Base-by-base conservation (phyloP, 2,113 vertebrate genomes). In the Cinclus cinclus region DNA sequence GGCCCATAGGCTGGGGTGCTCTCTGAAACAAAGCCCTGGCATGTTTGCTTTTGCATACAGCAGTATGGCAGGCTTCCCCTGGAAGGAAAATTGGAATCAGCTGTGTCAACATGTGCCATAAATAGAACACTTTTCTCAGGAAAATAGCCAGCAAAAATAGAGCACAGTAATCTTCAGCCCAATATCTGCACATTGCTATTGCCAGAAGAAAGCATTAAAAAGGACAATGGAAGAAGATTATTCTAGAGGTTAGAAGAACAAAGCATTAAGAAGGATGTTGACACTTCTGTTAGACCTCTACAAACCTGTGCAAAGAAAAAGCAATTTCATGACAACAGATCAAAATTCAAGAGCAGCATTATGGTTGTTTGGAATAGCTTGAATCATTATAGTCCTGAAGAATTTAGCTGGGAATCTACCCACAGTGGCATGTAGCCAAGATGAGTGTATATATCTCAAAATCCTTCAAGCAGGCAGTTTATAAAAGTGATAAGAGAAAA, bases 81-180 rank as follows among this genome's bases (percentile, higher is more conserved):
- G 37, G 77, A 90, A 90, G 41, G 79, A 96, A 96, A 94, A 97
- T 83, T 95, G 35, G 52, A 96, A 83, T 59, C 93, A 87, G 76
- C 90, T 96, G 92, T 78, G 64, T 91, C 93, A 80, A 88, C 67
- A 88, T 47, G 42, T 79, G 70, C 82, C 91, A 67, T 87, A 95
- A 96, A 95, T 83, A 95, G 93, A 93, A 83, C 64, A 70, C 11
- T 63, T 88, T 90, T 88, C 79, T 88, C 42, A 88, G 90, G 90
- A 79, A 95, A 96, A 74, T 25, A 83, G 87, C 75, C 75, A 94
- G 88, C 52, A 92, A 89, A 95, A 94, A 59, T n/a, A 68, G n/a
- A 87, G 24, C 39, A n/a, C 71, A 79, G 49, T 39, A 83, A 77
- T 83, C 55, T 86, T 83, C 85, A 93, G 50, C 35, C 79, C 49